Conservation (phyloP, 2,888 invertebrate genomes). For the Trachelus stipa region DNA sequence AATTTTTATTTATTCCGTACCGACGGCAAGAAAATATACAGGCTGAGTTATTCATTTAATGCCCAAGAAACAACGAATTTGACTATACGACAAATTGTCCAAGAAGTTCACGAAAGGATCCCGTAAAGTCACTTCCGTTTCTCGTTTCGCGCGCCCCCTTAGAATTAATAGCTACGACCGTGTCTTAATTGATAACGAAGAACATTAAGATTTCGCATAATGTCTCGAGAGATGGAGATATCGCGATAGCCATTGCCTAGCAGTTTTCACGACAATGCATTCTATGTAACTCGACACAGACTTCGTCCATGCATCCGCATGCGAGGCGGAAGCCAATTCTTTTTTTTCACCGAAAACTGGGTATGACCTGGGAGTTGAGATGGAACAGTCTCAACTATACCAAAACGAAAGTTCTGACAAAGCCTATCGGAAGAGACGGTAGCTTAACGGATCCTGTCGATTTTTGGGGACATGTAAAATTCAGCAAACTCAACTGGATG, state of each 20-base stretch:
- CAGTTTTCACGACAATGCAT: slow-evolving; percentile 21
- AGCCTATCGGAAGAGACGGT: too few species aligned
- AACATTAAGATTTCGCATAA: slow-evolving; percentile 53
- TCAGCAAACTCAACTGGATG: too few species aligned
- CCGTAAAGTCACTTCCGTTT: slow-evolving; percentile 52
- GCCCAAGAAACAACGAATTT: neutral
- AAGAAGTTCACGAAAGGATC: slow-evolving; percentile 13
- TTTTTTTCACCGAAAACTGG: too few species aligned
- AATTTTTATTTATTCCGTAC: neutral
- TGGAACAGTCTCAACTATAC: too few species aligned
- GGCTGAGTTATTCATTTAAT: too few species aligned
- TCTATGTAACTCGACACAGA: neutral
- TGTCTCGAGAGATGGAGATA: slow-evolving; percentile 19
- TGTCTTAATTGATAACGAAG: slow-evolving; percentile 60
- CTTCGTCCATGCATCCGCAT: too few species aligned
- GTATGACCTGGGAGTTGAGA: too few species aligned
- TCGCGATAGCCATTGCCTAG: neutral
- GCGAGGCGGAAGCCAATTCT: too few species aligned
- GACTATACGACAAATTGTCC: neutral
- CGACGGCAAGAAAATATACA: too few species aligned
- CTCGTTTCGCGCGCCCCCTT: slow-evolving; percentile 49
- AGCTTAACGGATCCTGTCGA: too few species aligned
- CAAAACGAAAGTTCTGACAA: too few species aligned
- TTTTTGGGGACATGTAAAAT: too few species aligned
- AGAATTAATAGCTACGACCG: slow-evolving; percentile 58